phyloP scores from a whole-genome alignment of 2,113 vertebrate species.

The Felis catus region F.catus_Fca126_mat1.0 CM031419.1:139179501-139180000 shows the following conservation, averaged over 20 bases:
- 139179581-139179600: too few relatives aligned
- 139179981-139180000: background rate
- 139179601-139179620: too few relatives aligned
- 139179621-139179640: too few relatives aligned
- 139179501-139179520: too few relatives aligned
- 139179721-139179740: background rate
- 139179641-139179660: too few relatives aligned
- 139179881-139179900: background rate
- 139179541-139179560: too few relatives aligned
- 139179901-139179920: background rate
- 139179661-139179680: too few relatives aligned
- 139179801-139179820: background rate
- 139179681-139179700: too few relatives aligned
- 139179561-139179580: too few relatives aligned
- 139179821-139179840: background rate
- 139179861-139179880: conserved; percentile 7
- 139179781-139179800: background rate
- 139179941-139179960: background rate
- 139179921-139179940: background rate
- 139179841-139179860: conserved; percentile 42
- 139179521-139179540: too few relatives aligned
- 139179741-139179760: background rate
- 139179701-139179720: too few relatives aligned
- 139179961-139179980: background rate
- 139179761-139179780: background rate